Evolutionary conservation across 2,113 vertebrate species (phyloP), one percentile per base, ranked within the genome.

Genomic region (Lipotes vexillifer): DNA sequence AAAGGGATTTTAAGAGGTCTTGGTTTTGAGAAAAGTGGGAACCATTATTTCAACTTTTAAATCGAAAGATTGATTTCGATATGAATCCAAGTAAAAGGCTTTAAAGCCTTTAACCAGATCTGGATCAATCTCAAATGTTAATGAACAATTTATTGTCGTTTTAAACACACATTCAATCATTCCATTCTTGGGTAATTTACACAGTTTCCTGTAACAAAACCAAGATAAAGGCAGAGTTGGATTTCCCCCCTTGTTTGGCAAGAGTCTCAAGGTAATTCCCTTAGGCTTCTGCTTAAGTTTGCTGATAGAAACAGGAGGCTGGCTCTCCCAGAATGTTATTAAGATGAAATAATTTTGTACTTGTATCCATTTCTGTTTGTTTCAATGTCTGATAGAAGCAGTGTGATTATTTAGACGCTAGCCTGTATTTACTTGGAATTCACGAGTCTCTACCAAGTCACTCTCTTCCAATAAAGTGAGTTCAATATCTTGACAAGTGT

Each of bases 181-280:
- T 78, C 46, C 71, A 88, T 27, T 41, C 71, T 65, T 71, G 59
- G 80, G 75, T 2, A 90, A 95, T 95, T 77, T 93, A 38, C 61
- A 93, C 36, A 38, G 46, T 88, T 96, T 97, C 85, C 91, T 94
- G 69, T 57, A 84, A 46, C 66, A 82, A 90, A 95, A 96, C 71
- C 75, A 88, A 95, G 80, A 90, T 65, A 84, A 97, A 95, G 71
- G 75, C 61, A 78, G 66, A 46, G 38, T 13, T 86, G 80, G 33
- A 71, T 66, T 84, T 81, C 11, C 25, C 84, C n/a, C 78, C 8
- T 86, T 80, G 49, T 75, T 82, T 55, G 59, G 52, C 52, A 90
- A 93, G 87, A 82, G 55, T 82, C n/a, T 92, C 90, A 84, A 81
- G 88, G 90, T 87, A 75, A 95, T 8, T 25, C 63, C 57, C 10